Conservation (phyloP, 2,113 vertebrate species). For the Limanda limanda region DNA sequence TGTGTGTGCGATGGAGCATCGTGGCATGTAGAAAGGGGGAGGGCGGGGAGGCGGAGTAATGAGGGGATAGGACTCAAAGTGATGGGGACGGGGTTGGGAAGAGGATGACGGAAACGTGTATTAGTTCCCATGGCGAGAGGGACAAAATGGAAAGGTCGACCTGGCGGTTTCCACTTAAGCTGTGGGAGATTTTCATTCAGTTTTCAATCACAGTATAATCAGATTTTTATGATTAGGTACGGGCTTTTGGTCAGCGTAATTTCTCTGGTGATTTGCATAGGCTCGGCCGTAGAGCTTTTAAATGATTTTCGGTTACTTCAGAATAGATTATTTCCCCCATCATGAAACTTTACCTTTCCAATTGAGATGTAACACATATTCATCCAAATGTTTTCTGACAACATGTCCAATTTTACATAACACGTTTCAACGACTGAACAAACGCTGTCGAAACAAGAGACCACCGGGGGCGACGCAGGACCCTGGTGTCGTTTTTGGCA, state of each 20-base stretch:
- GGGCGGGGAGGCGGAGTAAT: constrained; percentile 46
- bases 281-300: constrained; percentile 3
- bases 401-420: not conserved
- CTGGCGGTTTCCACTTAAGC: constrained; percentile 57
- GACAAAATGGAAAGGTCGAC: constrained; percentile 66
- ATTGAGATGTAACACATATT: not conserved
- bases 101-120: constrained; percentile 55
- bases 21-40: constrained; percentile 34
- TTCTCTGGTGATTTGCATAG: constrained; percentile 65
- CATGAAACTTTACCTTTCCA: not conserved
- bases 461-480: no score
- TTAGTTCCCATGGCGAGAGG: constrained; percentile 41
- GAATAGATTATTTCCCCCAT: constrained; percentile 23
- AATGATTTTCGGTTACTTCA: constrained; percentile 35
- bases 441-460: not conserved
- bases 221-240: constrained; percentile 73
- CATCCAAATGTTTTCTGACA: not conserved
- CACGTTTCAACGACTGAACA: constrained; percentile 2
- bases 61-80: constrained; percentile 38
- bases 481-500: no score
- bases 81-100: constrained; percentile 20
- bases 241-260: constrained; percentile 61
- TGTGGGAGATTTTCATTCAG: constrained; percentile 62
- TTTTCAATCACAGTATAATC: constrained; percentile 74
- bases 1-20: constrained; percentile 29